These are phyloP conservation scores for Drepanosiphum platanoidis DNA, from an alignment of 2,888 invertebrate species.

Conservation along the genomic window DNA sequence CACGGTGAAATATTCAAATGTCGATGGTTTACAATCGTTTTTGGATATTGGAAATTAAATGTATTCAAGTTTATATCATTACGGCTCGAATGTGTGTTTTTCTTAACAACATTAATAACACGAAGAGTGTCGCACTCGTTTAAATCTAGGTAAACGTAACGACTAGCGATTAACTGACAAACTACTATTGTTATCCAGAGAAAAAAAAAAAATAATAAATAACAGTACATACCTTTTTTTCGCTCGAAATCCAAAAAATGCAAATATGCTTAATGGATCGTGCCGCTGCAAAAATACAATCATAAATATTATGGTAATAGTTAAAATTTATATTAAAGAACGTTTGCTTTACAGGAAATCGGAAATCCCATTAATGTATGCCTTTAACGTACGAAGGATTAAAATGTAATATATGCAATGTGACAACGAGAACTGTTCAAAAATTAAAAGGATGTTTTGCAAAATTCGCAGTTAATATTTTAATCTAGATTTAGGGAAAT, in stretches of 20 bases:
- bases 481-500: constrained; percentile 55
- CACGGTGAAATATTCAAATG: background rate
- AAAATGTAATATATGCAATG: constrained; percentile 19
- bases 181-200: background rate
- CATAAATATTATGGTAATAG: constrained; percentile 23
- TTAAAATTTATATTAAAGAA: constrained; percentile 39
- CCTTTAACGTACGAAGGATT: constrained; percentile 20
- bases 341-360: constrained; percentile 18
- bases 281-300: background rate
- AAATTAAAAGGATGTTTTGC: constrained; percentile 42
- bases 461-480: constrained; percentile 58
- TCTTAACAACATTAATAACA: no score
- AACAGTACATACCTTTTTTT: background rate
- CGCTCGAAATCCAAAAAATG: background rate
- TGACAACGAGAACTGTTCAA: constrained; percentile 49
- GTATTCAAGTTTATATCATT: background rate
- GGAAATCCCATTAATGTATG: constrained; percentile 53
- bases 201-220: background rate
- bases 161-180: background rate
- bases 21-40: background rate
- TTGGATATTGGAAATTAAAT: no score
- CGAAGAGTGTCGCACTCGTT: no score
- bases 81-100: no score
- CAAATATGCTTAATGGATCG: background rate
- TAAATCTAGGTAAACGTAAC: no score